Conservation (phyloP, 2,888 invertebrate genomes). For the Cryptosula pallasiana region DNA sequence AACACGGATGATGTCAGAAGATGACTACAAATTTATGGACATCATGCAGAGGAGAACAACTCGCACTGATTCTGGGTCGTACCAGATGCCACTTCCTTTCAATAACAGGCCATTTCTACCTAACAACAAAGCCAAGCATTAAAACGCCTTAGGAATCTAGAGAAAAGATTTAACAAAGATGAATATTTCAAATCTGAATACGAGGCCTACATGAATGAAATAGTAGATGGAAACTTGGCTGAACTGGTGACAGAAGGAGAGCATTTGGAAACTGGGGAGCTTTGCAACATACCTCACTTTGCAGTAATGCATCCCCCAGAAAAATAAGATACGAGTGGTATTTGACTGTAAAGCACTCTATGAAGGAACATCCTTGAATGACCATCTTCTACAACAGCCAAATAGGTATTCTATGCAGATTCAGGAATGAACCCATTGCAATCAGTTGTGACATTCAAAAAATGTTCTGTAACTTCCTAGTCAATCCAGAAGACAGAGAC, state of each 20-base stretch:
- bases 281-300: constrained; percentile 29
- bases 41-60: neutral
- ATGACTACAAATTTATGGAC: neutral
- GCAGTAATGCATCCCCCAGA: constrained; percentile 25
- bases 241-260: constrained; percentile 6
- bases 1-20: neutral
- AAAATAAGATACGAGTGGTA: neutral
- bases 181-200: constrained; percentile 16
- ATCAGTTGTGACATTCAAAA: constrained; percentile 29
- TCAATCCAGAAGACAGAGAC: constrained; percentile 26
- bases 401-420: constrained; percentile 29
- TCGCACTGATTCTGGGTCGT: neutral
- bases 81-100: constrained; percentile 8
- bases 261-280: neutral
- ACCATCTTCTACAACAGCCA: constrained; percentile 28
- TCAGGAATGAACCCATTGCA: constrained; percentile 27
- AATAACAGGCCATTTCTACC: neutral
- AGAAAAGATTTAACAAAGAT: constrained; percentile 23
- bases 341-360: constrained; percentile 24
- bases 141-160: neutral
- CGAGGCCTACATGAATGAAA: neutral
- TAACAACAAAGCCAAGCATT: neutral
- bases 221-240: constrained; percentile 10
- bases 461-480: constrained; percentile 29
- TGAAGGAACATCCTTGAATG: constrained; percentile 27